Percentiles rank a stretch among this genome's conserved stretches.
Evolutionary conservation across 1,140 invertebrate species (phyloP).

Genomic region (Pantala flavescens): DNA sequence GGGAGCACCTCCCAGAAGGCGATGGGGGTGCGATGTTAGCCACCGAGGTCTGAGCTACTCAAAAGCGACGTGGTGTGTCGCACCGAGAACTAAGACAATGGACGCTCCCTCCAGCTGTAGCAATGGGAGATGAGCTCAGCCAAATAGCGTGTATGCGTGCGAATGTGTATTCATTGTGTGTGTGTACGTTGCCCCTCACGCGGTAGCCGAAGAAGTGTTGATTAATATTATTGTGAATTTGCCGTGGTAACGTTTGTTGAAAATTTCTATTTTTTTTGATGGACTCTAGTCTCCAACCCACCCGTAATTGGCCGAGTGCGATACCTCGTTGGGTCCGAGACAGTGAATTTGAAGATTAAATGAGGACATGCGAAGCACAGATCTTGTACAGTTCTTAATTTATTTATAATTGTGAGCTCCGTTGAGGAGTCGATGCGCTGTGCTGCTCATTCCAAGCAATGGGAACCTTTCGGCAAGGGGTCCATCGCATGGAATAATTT

Average conservation of each 20-base stretch:
- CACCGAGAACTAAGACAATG: slow-evolving; percentile 1
- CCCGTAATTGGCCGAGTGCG: background rate
- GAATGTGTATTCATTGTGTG: background rate
- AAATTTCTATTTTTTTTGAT: slow-evolving; percentile 6
- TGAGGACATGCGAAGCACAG: background rate
- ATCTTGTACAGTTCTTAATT: slow-evolving; percentile 2
- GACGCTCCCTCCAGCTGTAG: background rate
- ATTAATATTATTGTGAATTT: background rate
- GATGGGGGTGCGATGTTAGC: background rate
- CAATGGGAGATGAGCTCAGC: background rate
- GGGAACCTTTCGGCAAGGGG: too few species aligned
- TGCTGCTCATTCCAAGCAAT: background rate
- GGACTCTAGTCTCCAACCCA: slow-evolving; percentile 7
- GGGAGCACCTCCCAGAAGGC: background rate
- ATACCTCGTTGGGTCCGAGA: background rate
- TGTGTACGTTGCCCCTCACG: background rate
- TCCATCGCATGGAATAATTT: too few species aligned
- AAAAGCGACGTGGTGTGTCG: background rate
- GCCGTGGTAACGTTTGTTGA: background rate
- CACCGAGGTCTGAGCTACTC: background rate
- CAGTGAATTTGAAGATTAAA: background rate
- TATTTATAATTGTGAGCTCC: slow-evolving; percentile 2
- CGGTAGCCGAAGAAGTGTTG: background rate
- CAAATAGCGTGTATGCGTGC: background rate
- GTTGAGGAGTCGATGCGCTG: background rate